Evolutionary conservation across 2,113 vertebrate genomes (phyloP).

Genomic region (Takifugu bimaculatus): DNA sequence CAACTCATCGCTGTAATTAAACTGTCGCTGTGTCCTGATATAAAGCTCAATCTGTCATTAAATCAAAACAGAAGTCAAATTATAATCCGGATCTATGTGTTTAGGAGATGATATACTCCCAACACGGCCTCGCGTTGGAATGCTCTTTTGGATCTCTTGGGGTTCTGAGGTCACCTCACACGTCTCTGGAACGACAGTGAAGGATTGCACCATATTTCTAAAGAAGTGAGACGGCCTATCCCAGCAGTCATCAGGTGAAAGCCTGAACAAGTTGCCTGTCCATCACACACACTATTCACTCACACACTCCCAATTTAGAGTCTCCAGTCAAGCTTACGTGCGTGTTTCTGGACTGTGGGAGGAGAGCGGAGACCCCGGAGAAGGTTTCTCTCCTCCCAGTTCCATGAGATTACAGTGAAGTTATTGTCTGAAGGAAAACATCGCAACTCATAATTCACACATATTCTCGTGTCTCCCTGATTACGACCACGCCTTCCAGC

Average conservation of each 20-base stretch:
- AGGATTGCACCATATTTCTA: slow-evolving; percentile 41
- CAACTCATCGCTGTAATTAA: slow-evolving; percentile 47
- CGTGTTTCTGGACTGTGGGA: slow-evolving; percentile 2
- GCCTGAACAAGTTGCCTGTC: neutral
- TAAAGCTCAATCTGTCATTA: slow-evolving; percentile 31
- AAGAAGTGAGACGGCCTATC: slow-evolving; percentile 40
- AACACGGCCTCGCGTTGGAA: slow-evolving; percentile 14
- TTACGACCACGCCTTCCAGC: slow-evolving; percentile 13
- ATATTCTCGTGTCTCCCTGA: slow-evolving; percentile 25
- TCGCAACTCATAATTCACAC: slow-evolving; percentile 35
- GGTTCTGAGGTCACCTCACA: slow-evolving; percentile 38
- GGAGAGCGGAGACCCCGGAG: too few relatives aligned
- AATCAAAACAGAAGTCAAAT: slow-evolving; percentile 39
- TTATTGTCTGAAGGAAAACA: slow-evolving; percentile 28
- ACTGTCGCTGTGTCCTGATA: slow-evolving; percentile 32
- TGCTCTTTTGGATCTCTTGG: slow-evolving; percentile 25
- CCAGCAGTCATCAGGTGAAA: slow-evolving; percentile 36
- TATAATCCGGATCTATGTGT: slow-evolving; percentile 30
- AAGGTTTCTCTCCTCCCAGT: slow-evolving; percentile 19
- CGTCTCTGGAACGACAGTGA: slow-evolving; percentile 26
- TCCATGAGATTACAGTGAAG: slow-evolving; percentile 24
- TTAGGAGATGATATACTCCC: slow-evolving; percentile 21
- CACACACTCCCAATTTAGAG: too few relatives aligned
- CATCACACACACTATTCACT: too few relatives aligned
- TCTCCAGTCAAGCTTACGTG: neutral